Conservation (phyloP, 2,113 vertebrate species). For the Eulemur rufifrons region DNA sequence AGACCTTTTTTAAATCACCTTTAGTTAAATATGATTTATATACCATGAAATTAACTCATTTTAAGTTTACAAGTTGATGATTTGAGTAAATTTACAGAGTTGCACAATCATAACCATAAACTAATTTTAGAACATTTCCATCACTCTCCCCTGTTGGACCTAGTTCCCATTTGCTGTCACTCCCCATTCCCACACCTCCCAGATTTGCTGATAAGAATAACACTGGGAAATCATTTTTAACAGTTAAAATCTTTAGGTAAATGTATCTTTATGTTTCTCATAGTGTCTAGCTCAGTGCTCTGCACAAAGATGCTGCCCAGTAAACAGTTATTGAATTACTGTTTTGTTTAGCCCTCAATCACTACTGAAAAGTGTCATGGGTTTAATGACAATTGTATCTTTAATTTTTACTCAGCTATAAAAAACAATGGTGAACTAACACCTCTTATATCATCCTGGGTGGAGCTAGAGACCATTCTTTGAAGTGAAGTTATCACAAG, state of each 20-base stretch:
- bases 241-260: background rate
- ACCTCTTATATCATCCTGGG: no score
- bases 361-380: background rate
- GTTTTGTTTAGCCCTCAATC: background rate
- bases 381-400: background rate
- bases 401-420: background rate
- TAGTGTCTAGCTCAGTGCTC: background rate
- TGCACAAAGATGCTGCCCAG: background rate
- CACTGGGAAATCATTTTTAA: background rate
- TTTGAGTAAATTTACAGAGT: background rate
- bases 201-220: background rate
- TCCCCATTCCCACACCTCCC: background rate
- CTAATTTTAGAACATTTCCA: background rate
- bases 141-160: background rate
- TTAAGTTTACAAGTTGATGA: background rate
- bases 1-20: background rate
- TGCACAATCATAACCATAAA: background rate
- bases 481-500: no score
- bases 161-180: background rate
- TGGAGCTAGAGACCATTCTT: no score
- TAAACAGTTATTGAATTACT: background rate
- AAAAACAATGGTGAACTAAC: no score
- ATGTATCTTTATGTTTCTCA: background rate
- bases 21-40: background rate
- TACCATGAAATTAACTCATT: background rate